Evolutionary conservation across 2,888 invertebrate species (phyloP), one percentile per base, ranked within the genome.

Genomic region (Bellardia pandia): DNA sequence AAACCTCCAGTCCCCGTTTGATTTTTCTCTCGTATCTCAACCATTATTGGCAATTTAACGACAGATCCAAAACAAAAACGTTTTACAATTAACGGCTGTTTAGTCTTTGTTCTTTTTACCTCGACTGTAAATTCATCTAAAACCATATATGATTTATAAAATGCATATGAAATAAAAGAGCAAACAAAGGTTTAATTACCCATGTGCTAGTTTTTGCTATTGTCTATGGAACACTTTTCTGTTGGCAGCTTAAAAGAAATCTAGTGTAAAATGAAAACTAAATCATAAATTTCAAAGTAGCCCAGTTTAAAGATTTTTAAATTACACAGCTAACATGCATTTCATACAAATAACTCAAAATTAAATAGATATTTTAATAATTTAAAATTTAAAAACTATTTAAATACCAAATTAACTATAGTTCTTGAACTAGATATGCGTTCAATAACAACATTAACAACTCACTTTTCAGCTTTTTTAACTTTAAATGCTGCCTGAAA

Each of bases 141-240:
- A 75, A 58, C 40, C 66, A 16, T 42, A 68, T 23, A 30, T 85
- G 42, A 68, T 66, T 48, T 78, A 72, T 66, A 66, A 79, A 79
- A 68, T n/a, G n/a, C n/a, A n/a, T 77, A 81, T 72, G 77, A 79
- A 76, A 80, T 71, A 68, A 77, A 82, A 64, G 14, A 75, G 58
- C 69, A 80, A 86, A 80, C 68, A 76, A 77, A 68, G 53, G 86
- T 80, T 84, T 86, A 86, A 86, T 86, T 86, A 84, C 80, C 80
- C 86, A 84, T 86, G 86, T 86, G 86, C 86, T 80, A 86, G 76
- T 77, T 78, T 60, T 71, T n/a, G 51, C 23, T 51, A 62, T 79
- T 84, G 76, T 80, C 80, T 84, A 68, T 80, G 16, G 66, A 72
- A 75, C 33, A 30, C n/a, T 53, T 62, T 45, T 45, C 53, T 68